phyloP scores from a whole-genome alignment of 2,797 vertebrate species.

The Darevskia mixta region DNA sequence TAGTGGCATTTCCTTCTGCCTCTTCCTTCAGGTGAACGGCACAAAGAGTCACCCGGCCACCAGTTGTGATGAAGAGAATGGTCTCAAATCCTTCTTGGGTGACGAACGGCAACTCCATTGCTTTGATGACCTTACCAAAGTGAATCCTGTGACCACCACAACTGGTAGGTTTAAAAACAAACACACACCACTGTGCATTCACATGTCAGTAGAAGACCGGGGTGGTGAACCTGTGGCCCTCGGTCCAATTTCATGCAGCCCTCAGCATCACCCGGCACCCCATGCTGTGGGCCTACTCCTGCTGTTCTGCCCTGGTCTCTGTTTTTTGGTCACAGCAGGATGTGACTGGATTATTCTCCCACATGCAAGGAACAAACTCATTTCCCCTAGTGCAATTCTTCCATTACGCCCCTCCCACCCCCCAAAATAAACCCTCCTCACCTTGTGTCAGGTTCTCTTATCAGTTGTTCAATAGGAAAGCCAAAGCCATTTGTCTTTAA shows the following conservation, averaged over 20 bases:
- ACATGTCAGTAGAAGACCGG: too few species aligned
- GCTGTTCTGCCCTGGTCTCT: background rate
- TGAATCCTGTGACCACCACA: constrained; percentile 92
- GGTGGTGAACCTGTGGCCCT: too few species aligned
- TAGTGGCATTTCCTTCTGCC: constrained; percentile 20
- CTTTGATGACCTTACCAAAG: constrained; percentile 95
- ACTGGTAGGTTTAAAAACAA: constrained; percentile 82
- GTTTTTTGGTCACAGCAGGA: too few species aligned
- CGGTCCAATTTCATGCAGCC: too few species aligned
- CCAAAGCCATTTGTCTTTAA: too few species aligned
- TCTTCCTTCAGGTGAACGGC: constrained; percentile 78
- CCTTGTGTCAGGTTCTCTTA: too few species aligned
- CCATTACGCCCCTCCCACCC: background rate
- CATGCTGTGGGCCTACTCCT: background rate
- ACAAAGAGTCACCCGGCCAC: constrained; percentile 55
- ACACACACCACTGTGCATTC: too few species aligned
- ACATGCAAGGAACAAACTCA: too few species aligned
- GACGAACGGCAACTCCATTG: constrained; percentile 87
- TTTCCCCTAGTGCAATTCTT: too few species aligned
- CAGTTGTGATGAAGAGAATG: constrained; percentile 66
- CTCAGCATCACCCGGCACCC: too few species aligned
- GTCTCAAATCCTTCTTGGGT: constrained; percentile 84
- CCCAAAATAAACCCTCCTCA: background rate
- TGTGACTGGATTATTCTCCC: too few species aligned
- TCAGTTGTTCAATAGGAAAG: too few species aligned